Base-by-base conservation (phyloP, 2,113 vertebrate species). In the Tachysurus fulvidraco region DNA sequence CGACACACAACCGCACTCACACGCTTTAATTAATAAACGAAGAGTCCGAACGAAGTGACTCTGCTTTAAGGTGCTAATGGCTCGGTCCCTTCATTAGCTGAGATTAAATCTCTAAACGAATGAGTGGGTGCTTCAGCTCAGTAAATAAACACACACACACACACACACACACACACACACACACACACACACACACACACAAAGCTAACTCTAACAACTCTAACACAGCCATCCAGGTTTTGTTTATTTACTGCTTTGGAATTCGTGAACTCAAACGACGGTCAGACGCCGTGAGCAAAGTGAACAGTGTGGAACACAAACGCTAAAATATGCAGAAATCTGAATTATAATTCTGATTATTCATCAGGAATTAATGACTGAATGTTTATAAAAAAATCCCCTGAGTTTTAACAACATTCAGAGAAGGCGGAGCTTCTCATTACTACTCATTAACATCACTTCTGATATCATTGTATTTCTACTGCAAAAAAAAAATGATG, bases 21-120 rank as follows among this genome's bases (percentile, higher is more conserved):
- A 76, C 3, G 4, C 50, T 84, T 90, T 78, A 88, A 76, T 89
- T 83, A 73, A 86, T 82, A 81, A 86, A 88, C 44, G 50, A 81
- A 60, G 81, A 9, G 81, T 82, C 81, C 16, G 44, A 46, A 76
- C 25, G 79, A 55, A 84, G 65, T 84, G 67, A 88, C 81, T 85
- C 85, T 83, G 86, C 87, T 84, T 88, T 87, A 80, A 89, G 65
- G 84, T 81, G 73, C 77, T 89, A 90, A 90, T 91, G 88, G 85
- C 55, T 84, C 69, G 60, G 57, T 85, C 64, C 71, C 83, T 88
- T 91, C 84, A 90, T 91, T 90, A 89, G 71, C 86, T 77, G 74
- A 78, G 86, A 88, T 90, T 89, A 88, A 89, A 91, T 91, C 89
- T 90, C 76, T 85, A 59, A 89, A 90, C 84, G 64, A 89, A 90